phyloP scores from a whole-genome alignment of 2,113 vertebrate species.

The Lamprotornis superbus region DNA sequence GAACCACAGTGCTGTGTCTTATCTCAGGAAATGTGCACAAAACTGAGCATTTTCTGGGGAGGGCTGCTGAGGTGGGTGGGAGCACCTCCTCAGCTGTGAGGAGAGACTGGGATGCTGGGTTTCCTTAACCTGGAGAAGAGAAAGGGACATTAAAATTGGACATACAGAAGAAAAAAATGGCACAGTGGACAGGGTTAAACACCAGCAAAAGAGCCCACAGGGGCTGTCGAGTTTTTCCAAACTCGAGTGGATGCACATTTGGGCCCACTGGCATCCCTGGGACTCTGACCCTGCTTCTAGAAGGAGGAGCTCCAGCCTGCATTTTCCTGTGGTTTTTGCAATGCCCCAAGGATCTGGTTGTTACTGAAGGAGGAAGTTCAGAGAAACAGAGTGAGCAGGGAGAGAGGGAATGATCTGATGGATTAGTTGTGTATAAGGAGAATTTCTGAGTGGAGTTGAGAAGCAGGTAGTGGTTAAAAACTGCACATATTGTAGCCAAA shows the following conservation, averaged over 20 bases:
- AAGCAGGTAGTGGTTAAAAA: neutral
- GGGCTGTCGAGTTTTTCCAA: neutral
- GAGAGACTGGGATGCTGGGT: neutral
- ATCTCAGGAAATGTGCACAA: fast-evolving
- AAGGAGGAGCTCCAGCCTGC: neutral
- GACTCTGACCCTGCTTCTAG: neutral
- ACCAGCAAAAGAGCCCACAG: neutral
- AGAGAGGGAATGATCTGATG: fast-evolving
- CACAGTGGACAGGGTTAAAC: neutral
- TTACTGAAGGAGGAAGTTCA: neutral
- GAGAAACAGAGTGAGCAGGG: neutral
- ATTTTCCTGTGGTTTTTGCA: neutral
- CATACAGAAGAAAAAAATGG: neutral
- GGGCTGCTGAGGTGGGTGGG: neutral
- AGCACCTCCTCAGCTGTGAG: neutral
- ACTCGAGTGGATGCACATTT: fast-evolving
- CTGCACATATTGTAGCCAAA: neutral
- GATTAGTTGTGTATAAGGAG: neutral
- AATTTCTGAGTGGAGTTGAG: neutral
- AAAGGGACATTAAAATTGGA: neutral
- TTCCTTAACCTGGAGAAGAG: neutral
- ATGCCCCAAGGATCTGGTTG: fast-evolving
- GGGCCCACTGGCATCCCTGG: neutral
- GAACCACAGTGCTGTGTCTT: neutral
- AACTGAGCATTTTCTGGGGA: neutral